phyloP scores from a whole-genome alignment of 2,888 invertebrate species.

The Trachelus iudaicus region DNA sequence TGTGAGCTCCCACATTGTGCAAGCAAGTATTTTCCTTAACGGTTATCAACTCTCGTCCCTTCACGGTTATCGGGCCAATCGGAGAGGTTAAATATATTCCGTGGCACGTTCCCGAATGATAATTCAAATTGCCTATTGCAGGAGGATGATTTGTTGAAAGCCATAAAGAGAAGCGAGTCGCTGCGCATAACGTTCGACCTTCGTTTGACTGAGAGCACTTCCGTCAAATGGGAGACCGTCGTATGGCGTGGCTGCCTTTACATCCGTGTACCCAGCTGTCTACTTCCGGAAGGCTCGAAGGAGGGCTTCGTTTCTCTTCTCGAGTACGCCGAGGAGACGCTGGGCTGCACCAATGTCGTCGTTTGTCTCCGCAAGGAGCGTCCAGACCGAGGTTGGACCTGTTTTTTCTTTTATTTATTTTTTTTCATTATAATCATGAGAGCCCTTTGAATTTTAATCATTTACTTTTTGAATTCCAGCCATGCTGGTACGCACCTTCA shows the following conservation, averaged over 20 bases:
- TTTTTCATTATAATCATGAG: too few relatives aligned
- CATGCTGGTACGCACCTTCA: constrained; percentile 92
- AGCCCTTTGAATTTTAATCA: constrained; percentile 1
- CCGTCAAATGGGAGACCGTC: constrained; percentile 88
- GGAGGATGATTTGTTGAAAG: constrained; percentile 71
- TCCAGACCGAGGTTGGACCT: constrained; percentile 74
- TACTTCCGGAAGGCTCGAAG: constrained; percentile 92
- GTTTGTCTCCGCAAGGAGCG: constrained; percentile 87
- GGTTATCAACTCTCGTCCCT: neutral
- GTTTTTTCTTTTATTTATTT: constrained; percentile 33
- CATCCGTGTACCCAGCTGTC: constrained; percentile 87
- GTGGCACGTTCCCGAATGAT: too few relatives aligned
- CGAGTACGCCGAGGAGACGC: constrained; percentile 95
- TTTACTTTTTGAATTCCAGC: constrained; percentile 65
- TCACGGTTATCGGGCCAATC: neutral
- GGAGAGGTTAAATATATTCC: neutral
- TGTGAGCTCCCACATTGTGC: constrained; percentile 69
- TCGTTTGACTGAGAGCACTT: constrained; percentile 80
- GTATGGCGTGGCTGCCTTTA: constrained; percentile 83
- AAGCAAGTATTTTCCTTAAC: constrained; percentile 48
- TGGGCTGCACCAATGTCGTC: constrained; percentile 83
- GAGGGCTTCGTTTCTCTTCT: constrained; percentile 93
- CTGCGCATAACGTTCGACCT: constrained; percentile 82
- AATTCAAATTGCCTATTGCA: constrained; percentile 27
- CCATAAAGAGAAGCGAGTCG: constrained; percentile 75